A percentile compares a stretch with the other conserved stretches of the same genome.
phyloP scores from a whole-genome alignment of 2,113 vertebrate genomes.

The Dromas ardeola region DNA sequence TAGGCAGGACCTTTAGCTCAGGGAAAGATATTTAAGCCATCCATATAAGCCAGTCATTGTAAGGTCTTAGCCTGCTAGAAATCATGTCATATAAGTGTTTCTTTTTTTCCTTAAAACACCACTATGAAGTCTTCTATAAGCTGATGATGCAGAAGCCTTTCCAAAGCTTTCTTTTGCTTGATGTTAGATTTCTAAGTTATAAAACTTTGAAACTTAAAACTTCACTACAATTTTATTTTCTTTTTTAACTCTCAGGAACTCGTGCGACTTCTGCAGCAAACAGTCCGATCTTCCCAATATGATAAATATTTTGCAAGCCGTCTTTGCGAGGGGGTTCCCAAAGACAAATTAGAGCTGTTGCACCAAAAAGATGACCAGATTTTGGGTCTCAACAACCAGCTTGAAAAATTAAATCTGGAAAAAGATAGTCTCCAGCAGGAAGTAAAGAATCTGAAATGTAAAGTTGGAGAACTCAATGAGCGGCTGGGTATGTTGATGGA shows the following conservation, averaged over 20 bases:
- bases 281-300: slow-evolving; percentile 88
- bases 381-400: slow-evolving; percentile 84
- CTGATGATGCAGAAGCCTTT: background rate
- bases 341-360: slow-evolving; percentile 72
- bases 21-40: background rate
- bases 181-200: background rate
- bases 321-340: slow-evolving; percentile 43
- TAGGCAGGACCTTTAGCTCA: background rate
- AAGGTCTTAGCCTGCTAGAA: background rate
- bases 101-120: background rate
- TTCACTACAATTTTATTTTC: background rate
- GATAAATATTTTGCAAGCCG: slow-evolving; percentile 76
- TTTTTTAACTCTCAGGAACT: slow-evolving; percentile 81
- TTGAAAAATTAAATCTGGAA: slow-evolving; percentile 86
- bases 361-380: slow-evolving; percentile 87
- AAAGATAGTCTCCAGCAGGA: slow-evolving; percentile 90
- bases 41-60: background rate
- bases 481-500: slow-evolving; percentile 93
- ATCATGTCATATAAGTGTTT: background rate
- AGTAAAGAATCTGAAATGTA: slow-evolving; percentile 83
- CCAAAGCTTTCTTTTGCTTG: background rate
- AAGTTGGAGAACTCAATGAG: slow-evolving; percentile 90
- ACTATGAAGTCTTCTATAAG: background rate
- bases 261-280: slow-evolving; percentile 94
- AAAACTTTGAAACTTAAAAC: background rate